Evolutionary conservation across 2,113 vertebrate species (phyloP).

Genomic region (Sitta europaea): DNA sequence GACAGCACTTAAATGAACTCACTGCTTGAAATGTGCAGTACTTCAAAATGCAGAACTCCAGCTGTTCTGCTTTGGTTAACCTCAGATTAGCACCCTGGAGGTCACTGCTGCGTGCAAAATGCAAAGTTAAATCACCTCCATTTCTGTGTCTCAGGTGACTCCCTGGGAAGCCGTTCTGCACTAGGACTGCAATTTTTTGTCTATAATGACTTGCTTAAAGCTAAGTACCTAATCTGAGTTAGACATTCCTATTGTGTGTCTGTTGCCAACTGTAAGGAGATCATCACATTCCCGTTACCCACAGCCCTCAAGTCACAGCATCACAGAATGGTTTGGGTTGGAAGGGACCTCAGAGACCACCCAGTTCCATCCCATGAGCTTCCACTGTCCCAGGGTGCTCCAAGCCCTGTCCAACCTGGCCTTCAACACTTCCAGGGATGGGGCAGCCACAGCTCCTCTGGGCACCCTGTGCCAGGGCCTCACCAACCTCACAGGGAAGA

Average conservation of each 20-base stretch:
- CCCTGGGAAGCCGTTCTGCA: neutral
- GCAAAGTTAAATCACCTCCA: neutral
- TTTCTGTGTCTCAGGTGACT: neutral
- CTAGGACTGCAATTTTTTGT: neutral
- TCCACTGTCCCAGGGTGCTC: neutral
- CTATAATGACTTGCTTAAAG: neutral
- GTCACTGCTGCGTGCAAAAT: neutral
- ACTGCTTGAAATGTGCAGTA: neutral
- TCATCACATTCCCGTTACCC: neutral
- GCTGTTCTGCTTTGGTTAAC: neutral
- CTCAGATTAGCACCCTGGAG: neutral
- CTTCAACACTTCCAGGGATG: neutral
- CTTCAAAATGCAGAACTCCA: neutral
- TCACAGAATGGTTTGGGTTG: neutral
- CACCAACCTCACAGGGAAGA: neutral
- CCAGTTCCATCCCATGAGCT: accelerated
- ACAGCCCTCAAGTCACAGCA: neutral
- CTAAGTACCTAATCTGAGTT: neutral
- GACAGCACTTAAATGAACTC: neutral
- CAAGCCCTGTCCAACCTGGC: accelerated
- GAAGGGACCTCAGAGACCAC: neutral
- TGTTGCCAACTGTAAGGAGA: neutral
- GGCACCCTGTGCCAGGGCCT: accelerated
- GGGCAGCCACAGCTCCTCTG: neutral
- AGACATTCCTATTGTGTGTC: neutral